Evolutionary conservation across 1,140 invertebrate species (phyloP), one percentile per base, ranked within the genome.

Genomic region (Eriocheir sinensis): DNA sequence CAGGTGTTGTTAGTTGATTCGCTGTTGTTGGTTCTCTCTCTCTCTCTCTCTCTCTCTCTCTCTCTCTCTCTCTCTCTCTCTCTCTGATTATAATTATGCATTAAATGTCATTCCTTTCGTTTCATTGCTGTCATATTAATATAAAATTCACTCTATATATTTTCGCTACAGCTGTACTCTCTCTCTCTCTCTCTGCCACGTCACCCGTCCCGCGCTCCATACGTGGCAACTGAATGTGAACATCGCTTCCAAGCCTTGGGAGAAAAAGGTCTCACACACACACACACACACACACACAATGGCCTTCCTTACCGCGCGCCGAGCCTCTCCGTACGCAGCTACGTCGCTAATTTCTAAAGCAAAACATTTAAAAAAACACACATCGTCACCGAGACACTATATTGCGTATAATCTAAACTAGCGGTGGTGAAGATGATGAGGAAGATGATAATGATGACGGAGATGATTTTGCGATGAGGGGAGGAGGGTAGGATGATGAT

Each of bases 1-100:
- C 81, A 85, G 81, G 81, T 36, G 81, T 41, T 85, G 34, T 6
- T 85, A 85, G 34, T 85, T 38, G 36, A 12, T 30, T 32, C 80
- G 80, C 12, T 81, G 30, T 9, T 53, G 48, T 53, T 81, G 30
- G 21, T 30, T 89, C 41, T 48, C 88, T 89, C 88, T 89, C 88
- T 89, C 88, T 89, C 88, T 89, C 88, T 53, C 41, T 53, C 41
- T 53, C 41, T 53, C 41, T 53, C 41, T 53, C 88, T 89, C 88
- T 89, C 88, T 89, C 88, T 89, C 88, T 89, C 88, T 89, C 44
- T 48, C 44, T 89, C 88, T 44, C 36, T 89, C 34, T 89, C 34
- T 86, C 83, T 86, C 32, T 88, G 85, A 36, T 38, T 2, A 17
- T 15, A 34, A 27, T 36, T 86, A 86, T 86, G 41, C 41, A 86